Percentiles rank a stretch among this genome's conserved stretches.
phyloP scores from a whole-genome alignment of 2,888 invertebrate species.

The Andrena praecox region DNA sequence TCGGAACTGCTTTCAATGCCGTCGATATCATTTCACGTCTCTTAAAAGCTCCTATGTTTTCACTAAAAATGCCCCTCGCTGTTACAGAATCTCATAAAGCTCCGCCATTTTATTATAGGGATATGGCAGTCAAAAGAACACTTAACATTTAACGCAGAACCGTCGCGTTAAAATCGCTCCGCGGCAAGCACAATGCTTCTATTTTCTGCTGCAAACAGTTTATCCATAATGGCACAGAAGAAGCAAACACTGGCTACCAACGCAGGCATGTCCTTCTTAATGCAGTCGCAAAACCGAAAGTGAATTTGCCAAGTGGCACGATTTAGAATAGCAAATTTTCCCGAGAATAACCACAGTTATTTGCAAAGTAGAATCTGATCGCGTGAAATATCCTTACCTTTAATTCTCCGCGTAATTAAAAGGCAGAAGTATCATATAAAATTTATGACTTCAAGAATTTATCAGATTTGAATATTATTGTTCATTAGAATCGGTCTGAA shows the following conservation, averaged over 20 bases:
- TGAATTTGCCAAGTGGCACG: not conserved
- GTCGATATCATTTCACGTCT: slow-evolving; percentile 7
- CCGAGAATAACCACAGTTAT: not conserved
- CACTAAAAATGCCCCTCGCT: not conserved
- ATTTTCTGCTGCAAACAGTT: not conserved
- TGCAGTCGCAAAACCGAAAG: not conserved
- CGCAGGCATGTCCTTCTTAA: not conserved
- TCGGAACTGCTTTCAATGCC: not conserved
- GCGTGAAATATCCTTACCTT: not conserved
- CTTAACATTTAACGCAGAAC: not conserved
- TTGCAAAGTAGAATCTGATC: not conserved
- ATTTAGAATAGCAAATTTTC: not conserved
- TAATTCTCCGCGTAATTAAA: no score
- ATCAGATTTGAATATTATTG: no score
- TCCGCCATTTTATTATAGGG: not conserved
- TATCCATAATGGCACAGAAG: not conserved
- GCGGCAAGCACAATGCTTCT: not conserved
- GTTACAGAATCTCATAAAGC: not conserved
- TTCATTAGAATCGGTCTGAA: no score
- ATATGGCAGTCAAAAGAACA: not conserved
- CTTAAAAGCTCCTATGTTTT: not conserved
- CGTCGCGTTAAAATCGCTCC: not conserved
- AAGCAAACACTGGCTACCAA: not conserved
- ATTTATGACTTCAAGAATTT: no score
- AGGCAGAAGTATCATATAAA: no score